Conservation (phyloP, 1,140 invertebrate genomes). For the Neodiprion lecontei region DNA sequence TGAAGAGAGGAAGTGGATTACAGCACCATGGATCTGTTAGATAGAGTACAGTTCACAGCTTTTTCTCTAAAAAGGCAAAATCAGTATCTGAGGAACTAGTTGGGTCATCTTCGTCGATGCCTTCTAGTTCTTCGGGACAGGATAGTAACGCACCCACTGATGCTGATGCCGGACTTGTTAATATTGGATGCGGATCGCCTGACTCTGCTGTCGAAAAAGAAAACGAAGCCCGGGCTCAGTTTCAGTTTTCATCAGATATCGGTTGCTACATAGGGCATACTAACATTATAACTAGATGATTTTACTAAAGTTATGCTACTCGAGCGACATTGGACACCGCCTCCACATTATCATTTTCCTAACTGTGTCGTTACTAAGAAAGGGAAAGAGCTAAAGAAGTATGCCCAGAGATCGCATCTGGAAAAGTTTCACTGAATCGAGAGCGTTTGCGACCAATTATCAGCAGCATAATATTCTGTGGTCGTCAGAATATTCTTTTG, state of each 20-base stretch:
- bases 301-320: conserved; percentile 19
- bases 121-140: too few relatives aligned
- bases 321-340: conserved; percentile 24
- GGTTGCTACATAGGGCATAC: conserved; percentile 16
- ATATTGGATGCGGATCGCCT: too few relatives aligned
- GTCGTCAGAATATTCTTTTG: conserved; percentile 38
- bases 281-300: conserved; percentile 20
- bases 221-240: too few relatives aligned
- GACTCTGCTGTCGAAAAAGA: too few relatives aligned
- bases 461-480: conserved; percentile 35
- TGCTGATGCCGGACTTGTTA: too few relatives aligned
- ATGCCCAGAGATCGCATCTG: conserved; percentile 25
- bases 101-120: too few relatives aligned
- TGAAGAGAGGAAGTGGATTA: background rate
- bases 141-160: too few relatives aligned
- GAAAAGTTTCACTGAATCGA: conserved; percentile 35
- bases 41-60: background rate
- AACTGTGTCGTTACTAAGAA: conserved; percentile 26
- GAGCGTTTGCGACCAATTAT: conserved; percentile 32
- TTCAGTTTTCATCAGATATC: conserved; percentile 20
- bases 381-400: conserved; percentile 24
- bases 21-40: background rate
- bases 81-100: too few relatives aligned
- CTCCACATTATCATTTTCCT: conserved; percentile 25
- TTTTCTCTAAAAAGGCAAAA: background rate